A percentile compares a stretch with the other conserved stretches of the same genome.
Evolutionary conservation across 2,797 vertebrate genomes (phyloP).

Genomic region (Pangasius macronema): DNA sequence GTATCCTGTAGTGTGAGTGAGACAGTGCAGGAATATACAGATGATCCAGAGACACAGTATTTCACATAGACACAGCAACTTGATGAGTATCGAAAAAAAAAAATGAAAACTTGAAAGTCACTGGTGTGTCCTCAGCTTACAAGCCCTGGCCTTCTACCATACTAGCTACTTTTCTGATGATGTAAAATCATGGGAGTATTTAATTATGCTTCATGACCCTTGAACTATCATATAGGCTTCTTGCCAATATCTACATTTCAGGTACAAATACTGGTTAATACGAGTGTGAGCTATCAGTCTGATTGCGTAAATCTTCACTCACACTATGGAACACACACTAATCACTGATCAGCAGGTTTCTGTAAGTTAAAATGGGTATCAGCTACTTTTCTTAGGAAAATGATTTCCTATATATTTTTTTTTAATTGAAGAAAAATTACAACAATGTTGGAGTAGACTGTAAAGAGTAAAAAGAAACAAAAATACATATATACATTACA

Average conservation of each 20-base stretch:
- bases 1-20: constrained; percentile 69
- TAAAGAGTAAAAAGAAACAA: constrained; percentile 47
- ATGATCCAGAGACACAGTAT: constrained; percentile 76
- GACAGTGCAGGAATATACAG: constrained; percentile 90
- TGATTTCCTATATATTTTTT: constrained; percentile 37
- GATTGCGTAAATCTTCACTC: constrained; percentile 42
- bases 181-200: constrained; percentile 64
- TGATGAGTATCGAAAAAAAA: constrained; percentile 16
- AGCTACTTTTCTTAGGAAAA: constrained; percentile 43
- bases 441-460: constrained; percentile 46
- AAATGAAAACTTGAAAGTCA: constrained; percentile 18
- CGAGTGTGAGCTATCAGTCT: constrained; percentile 43
- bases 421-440: constrained; percentile 45
- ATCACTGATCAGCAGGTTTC: constrained; percentile 44
- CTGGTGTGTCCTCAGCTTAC: not conserved
- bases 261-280: constrained; percentile 59
- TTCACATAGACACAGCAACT: constrained; percentile 35
- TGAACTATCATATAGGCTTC: constrained; percentile 50
- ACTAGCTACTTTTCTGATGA: constrained; percentile 34
- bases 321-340: constrained; percentile 46
- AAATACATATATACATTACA: constrained; percentile 61
- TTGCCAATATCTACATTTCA: constrained; percentile 85
- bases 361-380: constrained; percentile 42
- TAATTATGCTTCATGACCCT: constrained; percentile 56
- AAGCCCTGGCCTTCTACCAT: constrained; percentile 31